Percentiles rank a stretch among this genome's conserved stretches.
These are phyloP conservation scores for Lycaon pictus DNA, from an alignment of 2,113 vertebrate genomes.

Conservation along the genomic window DNA sequence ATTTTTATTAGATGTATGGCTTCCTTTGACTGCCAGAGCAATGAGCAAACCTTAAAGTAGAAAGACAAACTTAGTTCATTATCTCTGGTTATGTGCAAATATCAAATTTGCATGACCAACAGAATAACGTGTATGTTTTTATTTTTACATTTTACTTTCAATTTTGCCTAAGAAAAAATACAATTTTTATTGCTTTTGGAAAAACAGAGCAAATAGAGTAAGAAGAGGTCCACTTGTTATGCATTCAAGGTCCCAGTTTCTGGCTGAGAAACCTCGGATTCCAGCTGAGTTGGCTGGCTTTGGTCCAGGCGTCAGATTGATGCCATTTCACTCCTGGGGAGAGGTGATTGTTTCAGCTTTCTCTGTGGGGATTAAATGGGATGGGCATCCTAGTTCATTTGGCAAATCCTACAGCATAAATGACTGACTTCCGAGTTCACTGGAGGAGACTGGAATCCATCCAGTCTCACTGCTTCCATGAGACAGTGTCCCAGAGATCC, in stretches of 20 bases:
- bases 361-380: slow-evolving; percentile 58
- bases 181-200: not conserved
- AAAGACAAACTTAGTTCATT: not conserved
- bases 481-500: not conserved
- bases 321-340: slow-evolving; percentile 40
- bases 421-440: not conserved
- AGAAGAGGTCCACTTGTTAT: not conserved
- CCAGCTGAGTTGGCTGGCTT: slow-evolving; percentile 58
- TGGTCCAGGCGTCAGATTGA: not conserved
- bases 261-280: not conserved
- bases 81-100: not conserved
- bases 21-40: not conserved
- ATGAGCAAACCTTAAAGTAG: not conserved
- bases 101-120: not conserved
- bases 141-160: slow-evolving; percentile 42
- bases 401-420: not conserved
- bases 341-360: slow-evolving; percentile 56
- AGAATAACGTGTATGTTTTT: not conserved
- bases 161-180: not conserved
- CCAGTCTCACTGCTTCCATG: not conserved
- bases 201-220: not conserved
- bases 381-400: slow-evolving; percentile 14
- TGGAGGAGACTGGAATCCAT: not conserved
- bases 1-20: not conserved
- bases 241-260: not conserved